A percentile compares a stretch with the other conserved stretches of the same genome.
Evolutionary conservation across 2,797 vertebrate genomes (phyloP).

Genomic region (Acrossocheilus wenchowensis): DNA sequence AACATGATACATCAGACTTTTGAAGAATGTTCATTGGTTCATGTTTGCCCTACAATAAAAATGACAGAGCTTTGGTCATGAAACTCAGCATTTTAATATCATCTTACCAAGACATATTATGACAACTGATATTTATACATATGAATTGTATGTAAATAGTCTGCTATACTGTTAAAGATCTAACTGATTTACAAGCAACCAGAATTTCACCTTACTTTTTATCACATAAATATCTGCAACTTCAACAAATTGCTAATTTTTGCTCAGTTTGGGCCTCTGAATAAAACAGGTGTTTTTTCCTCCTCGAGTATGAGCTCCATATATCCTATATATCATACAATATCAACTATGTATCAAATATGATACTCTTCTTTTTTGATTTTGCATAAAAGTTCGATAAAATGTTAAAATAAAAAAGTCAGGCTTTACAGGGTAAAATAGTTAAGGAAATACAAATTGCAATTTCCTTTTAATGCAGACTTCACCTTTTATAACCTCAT

Average conservation of each 20-base stretch:
- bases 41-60: too few relatives aligned
- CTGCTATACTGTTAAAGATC: background rate
- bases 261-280: background rate
- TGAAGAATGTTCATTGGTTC: background rate
- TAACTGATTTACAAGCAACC: background rate
- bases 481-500: background rate
- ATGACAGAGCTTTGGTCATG: background rate
- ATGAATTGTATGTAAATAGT: background rate
- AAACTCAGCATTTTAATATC: too few relatives aligned
- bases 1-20: background rate
- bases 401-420: too few relatives aligned
- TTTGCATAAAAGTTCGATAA: too few relatives aligned
- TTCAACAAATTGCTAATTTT: background rate
- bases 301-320: background rate
- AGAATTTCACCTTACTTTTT: background rate
- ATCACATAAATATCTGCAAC: background rate
- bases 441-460: background rate
- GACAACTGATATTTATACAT: too few relatives aligned
- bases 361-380: too few relatives aligned
- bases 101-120: too few relatives aligned
- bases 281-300: background rate
- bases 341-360: background rate
- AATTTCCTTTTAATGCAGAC: background rate
- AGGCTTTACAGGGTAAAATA: too few relatives aligned
- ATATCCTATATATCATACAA: background rate